Percentiles rank a stretch among this genome's conserved stretches.
These are phyloP conservation scores for Perccottus glenii DNA, from an alignment of 2,113 vertebrate species.

Conservation along the genomic window DNA sequence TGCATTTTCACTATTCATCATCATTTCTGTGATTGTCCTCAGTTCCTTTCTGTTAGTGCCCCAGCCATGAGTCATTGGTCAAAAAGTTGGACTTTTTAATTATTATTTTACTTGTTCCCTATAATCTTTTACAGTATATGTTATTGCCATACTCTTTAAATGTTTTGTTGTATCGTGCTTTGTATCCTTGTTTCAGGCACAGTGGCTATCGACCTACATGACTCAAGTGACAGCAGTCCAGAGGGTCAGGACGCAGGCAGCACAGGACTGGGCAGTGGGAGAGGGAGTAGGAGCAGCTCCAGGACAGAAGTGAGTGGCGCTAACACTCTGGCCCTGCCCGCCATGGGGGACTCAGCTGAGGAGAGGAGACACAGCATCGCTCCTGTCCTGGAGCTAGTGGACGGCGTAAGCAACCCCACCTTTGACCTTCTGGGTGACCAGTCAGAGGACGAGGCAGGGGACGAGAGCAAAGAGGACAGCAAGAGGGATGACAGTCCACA, in stretches of 20 bases:
- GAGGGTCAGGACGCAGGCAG: conserved; percentile 67
- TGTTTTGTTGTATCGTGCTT: background rate
- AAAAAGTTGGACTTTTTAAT: too few relatives aligned
- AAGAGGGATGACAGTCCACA: conserved; percentile 72
- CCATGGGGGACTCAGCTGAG: conserved; percentile 60
- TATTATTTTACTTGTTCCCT: too few relatives aligned
- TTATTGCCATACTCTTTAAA: too few relatives aligned
- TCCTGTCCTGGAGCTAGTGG: conserved; percentile 82
- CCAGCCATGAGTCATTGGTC: too few relatives aligned
- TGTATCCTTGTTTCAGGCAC: conserved; percentile 70
- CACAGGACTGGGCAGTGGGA: conserved; percentile 44
- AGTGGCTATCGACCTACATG: conserved; percentile 83
- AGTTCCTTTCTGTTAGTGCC: too few relatives aligned
- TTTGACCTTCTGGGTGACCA: conserved; percentile 85
- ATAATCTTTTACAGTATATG: too few relatives aligned
- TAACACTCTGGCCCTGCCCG: conserved; percentile 78
- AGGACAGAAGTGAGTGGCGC: conserved; percentile 64
- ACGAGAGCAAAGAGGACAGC: conserved; percentile 80
- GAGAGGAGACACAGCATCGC: conserved; percentile 83
- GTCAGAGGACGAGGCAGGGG: conserved; percentile 82
- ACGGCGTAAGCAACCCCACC: conserved; percentile 74
- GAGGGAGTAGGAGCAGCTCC: conserved; percentile 66
- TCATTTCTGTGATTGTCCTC: too few relatives aligned
- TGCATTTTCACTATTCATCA: too few relatives aligned
- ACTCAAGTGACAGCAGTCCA: conserved; percentile 81